Evolutionary conservation across 1,140 invertebrate species (phyloP).

Genomic region (Meloidogyne floridensis): DNA sequence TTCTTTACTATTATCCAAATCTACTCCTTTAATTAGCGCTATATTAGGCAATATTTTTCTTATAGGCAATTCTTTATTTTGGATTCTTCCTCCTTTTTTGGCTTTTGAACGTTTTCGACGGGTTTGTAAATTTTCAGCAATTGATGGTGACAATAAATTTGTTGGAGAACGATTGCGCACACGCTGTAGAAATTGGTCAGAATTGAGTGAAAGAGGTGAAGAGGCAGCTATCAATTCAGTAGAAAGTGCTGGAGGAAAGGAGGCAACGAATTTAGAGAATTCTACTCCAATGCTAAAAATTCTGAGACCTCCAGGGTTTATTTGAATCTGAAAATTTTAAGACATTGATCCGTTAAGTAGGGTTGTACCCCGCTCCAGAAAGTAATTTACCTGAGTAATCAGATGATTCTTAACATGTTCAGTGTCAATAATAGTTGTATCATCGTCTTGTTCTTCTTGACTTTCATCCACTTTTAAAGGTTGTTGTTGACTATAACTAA

Average conservation of each 20-base stretch:
- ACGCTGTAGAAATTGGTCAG: constrained; percentile 14
- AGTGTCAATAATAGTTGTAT: background rate
- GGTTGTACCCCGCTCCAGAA: background rate
- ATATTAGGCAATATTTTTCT: background rate
- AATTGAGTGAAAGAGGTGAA: constrained; percentile 10
- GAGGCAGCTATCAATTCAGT: constrained; percentile 22
- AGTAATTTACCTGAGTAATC: background rate
- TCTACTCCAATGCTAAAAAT: constrained; percentile 47
- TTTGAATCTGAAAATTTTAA: constrained; percentile 35
- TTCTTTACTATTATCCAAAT: background rate
- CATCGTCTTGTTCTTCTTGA: background rate
- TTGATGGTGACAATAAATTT: constrained; percentile 11
- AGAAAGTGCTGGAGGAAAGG: constrained; percentile 31
- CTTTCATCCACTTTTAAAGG: background rate
- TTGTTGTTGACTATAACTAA: constrained; percentile 25
- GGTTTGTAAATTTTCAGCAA: background rate
- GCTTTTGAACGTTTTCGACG: background rate
- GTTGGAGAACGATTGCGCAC: constrained; percentile 29
- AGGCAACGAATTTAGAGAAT: constrained; percentile 46
- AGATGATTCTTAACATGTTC: background rate
- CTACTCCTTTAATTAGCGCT: background rate
- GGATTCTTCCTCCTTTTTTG: background rate
- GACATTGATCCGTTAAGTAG: background rate
- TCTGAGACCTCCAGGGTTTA: constrained; percentile 36
- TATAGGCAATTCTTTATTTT: background rate